phyloP scores from a whole-genome alignment of 64 coral and sea anemone genomes.

The Trachythela sp. region DNA sequence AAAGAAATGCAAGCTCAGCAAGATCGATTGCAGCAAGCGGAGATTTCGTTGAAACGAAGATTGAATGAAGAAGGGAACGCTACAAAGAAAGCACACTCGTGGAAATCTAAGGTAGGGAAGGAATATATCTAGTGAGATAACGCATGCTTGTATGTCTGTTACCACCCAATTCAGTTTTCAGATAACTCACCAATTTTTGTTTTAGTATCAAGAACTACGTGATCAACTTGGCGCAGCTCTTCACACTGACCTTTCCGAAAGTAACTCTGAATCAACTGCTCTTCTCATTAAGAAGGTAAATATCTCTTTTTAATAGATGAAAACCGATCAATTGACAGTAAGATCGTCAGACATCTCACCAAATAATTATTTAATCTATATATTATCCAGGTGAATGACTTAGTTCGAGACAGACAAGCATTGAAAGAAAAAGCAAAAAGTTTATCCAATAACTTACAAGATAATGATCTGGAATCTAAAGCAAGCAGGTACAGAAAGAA shows the following conservation, averaged over 20 bases:
- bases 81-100: constrained; percentile 47
- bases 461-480: constrained; percentile 92
- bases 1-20: constrained; percentile 86
- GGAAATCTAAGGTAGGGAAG: constrained; percentile 73
- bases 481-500: constrained; percentile 75
- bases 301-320: neutral
- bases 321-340: neutral
- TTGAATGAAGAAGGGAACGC: constrained; percentile 67
- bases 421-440: constrained; percentile 63
- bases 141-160: no score
- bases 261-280: neutral
- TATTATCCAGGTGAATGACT: constrained; percentile 59
- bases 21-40: constrained; percentile 79
- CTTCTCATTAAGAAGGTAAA: constrained; percentile 7
- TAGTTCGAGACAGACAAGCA: constrained; percentile 56
- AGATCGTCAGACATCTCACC: neutral
- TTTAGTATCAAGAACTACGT: constrained; percentile 65
- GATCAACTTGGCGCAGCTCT: constrained; percentile 57
- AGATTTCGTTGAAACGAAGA: constrained; percentile 76
- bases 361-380: neutral
- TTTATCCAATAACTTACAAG: constrained; percentile 75
- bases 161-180: no score
- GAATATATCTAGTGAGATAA: no score
- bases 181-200: no score
- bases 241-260: constrained; percentile 21